Percentiles rank a stretch among this genome's conserved stretches.
Conservation (phyloP, 2,888 invertebrate species). For the Ennomos fuscantarius region DNA sequence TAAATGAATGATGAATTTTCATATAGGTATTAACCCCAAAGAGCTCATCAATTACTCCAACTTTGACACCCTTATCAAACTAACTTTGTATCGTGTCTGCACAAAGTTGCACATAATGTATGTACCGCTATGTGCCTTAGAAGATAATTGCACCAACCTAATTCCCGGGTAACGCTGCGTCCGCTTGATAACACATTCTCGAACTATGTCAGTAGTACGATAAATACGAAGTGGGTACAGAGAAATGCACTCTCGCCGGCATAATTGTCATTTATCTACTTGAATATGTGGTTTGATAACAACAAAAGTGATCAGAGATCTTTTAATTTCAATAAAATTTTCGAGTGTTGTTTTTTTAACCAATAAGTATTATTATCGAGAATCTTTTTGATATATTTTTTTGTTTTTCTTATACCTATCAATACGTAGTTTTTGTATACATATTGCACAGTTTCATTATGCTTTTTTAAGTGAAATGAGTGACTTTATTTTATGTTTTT, state of each 20-base stretch:
- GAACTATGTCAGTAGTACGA: constrained; percentile 57
- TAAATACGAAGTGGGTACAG: constrained; percentile 36
- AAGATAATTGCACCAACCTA: constrained; percentile 73
- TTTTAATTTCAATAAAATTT: no score
- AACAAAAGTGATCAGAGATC: no score
- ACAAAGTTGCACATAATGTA: constrained; percentile 25
- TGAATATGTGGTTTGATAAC: constrained; percentile 8
- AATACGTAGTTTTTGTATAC: no score
- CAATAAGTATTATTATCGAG: no score
- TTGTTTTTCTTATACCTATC: no score
- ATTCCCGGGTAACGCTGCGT: constrained; percentile 68
- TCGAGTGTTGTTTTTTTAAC: no score
- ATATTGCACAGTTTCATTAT: no score
- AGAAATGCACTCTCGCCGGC: constrained; percentile 33
- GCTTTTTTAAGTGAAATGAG: no score
- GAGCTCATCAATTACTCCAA: constrained; percentile 5
- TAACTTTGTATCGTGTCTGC: constrained; percentile 16
- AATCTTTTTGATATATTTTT: no score
- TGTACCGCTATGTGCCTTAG: constrained; percentile 49
- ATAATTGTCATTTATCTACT: constrained; percentile 27
- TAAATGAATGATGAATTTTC: no score
- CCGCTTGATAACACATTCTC: constrained; percentile 64
- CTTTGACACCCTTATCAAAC: constrained; percentile 14
- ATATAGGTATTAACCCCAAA: no score
- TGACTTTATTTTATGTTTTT: no score